Base-by-base conservation (phyloP, 2,888 invertebrate species). In the Lepidonotus clava region DNA sequence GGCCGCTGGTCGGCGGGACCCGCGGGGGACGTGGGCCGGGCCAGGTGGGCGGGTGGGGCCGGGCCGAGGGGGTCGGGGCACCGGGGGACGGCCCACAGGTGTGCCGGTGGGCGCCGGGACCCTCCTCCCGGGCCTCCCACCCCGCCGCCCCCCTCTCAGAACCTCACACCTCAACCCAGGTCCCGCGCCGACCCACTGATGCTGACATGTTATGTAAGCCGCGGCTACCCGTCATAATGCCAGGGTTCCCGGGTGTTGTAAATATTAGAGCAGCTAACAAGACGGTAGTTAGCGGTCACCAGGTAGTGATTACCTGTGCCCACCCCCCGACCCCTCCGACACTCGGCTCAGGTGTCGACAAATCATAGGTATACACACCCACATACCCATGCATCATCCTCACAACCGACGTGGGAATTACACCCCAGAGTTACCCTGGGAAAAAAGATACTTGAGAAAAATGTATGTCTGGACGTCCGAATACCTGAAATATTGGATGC, bases 141-240 rank as follows among this genome's bases (percentile, higher is more conserved):
- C 61, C 61, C 61, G 61, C 61, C 61, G 28, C 46, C n/a, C n/a
- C n/a, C n/a, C n/a, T n/a, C n/a, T n/a, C n/a, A n/a, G n/a, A n/a
- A n/a, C n/a, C n/a, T n/a, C n/a, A n/a, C n/a, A n/a, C n/a, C n/a
- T n/a, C n/a, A n/a, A n/a, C n/a, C n/a, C n/a, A n/a, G n/a, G n/a
- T n/a, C n/a, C n/a, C n/a, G n/a, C n/a, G n/a, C n/a, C n/a, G n/a
- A n/a, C 61, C 61, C 28, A 61, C 28, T 53, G 61, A 61, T 61
- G 61, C 61, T 61, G 61, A 61, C 61, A 61, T 28, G 28, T 61
- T 61, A 61, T 61, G 61, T 61, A 61, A 61, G 28, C 28, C 8
- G 8, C 46, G 18, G 8, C 46, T 46, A 18, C 6, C 8, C 18
- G 46, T 61, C 21, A 18, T 61, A n/a, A 61, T 61, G 61, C 28